Evolutionary conservation across 2,888 invertebrate species (phyloP), one percentile per base, ranked within the genome.

Genomic region (Nymphalis urticae): DNA sequence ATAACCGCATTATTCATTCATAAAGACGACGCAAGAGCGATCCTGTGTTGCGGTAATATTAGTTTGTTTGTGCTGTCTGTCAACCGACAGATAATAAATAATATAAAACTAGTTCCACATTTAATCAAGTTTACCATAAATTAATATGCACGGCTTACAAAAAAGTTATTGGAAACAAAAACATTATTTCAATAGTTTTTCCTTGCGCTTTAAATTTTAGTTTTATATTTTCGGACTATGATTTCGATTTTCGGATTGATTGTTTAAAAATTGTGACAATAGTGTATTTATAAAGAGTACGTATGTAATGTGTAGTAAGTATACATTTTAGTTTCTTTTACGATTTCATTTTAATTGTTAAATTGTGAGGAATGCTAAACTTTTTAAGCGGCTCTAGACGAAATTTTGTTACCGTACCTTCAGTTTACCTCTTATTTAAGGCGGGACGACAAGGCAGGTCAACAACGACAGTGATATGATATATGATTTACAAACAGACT

Each of bases 1-100:
- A 79, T 80, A 80, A 76, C 75, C 73, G 69, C 75, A 77, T 80
- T 77, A 79, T 73, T 78, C 74, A 81, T 80, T 80, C 77, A 77
- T 75, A 73, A 73, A 76, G 74, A 75, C 68, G 69, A 71, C 73
- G 73, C 70, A 69, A 75, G 74, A 74, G 75, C 75, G 68, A 75
- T 75, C 68, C 72, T 63, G 64, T 75, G 75, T 73, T 71, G 71
- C 59, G 72, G 65, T 69, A 64, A 70, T 75, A 74, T 75, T 75
- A 71, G 72, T 72, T 70, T 66, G 70, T 64, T 73, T 69, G 62
- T 69, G 68, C 64, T 68, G 69, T 71, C 69, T 68, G 66, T 69
- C 69, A 69, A 61, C 69, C 32, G 56, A 56, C 56, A 56, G n/a
- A 51, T 71, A 51, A 66, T 66, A 71, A 66, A 66, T 69, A 66